These are phyloP conservation scores for Octodon degus DNA, from an alignment of 2,113 vertebrate species.

Conservation along the genomic window DNA sequence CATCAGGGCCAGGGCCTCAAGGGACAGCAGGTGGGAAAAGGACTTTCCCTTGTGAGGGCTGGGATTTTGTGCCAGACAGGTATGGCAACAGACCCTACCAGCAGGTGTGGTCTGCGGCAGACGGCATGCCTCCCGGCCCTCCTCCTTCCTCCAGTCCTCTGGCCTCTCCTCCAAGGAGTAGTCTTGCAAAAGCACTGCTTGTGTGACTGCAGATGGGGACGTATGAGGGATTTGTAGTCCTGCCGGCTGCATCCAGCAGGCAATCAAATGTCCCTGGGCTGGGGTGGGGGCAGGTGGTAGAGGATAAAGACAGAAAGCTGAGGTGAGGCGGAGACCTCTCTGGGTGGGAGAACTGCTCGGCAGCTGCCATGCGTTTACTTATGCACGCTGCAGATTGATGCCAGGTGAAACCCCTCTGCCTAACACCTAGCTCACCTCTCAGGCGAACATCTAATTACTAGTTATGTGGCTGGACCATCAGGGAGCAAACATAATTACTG, in stretches of 20 bases:
- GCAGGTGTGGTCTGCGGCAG: not conserved
- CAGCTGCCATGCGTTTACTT: too few species aligned
- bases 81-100: not conserved
- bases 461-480: not conserved
- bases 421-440: too few species aligned
- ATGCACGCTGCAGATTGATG: too few species aligned
- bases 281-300: too few species aligned
- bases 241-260: not conserved
- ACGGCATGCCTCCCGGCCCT: not conserved
- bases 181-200: not conserved
- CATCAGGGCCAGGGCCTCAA: not conserved
- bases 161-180: not conserved
- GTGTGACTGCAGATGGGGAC: not conserved
- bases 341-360: too few species aligned
- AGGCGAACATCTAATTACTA: too few species aligned
- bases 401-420: too few species aligned
- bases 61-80: not conserved
- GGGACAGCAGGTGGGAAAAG: not conserved
- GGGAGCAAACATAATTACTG: not conserved
- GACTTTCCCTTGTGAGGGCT: not conserved
- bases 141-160: not conserved
- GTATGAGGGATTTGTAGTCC: rapidly evolving
- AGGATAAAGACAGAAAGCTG: too few species aligned
- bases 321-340: too few species aligned
- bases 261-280: too few species aligned